Base-by-base conservation (phyloP, 2,888 invertebrate species). In the Brachyptera putata region DNA sequence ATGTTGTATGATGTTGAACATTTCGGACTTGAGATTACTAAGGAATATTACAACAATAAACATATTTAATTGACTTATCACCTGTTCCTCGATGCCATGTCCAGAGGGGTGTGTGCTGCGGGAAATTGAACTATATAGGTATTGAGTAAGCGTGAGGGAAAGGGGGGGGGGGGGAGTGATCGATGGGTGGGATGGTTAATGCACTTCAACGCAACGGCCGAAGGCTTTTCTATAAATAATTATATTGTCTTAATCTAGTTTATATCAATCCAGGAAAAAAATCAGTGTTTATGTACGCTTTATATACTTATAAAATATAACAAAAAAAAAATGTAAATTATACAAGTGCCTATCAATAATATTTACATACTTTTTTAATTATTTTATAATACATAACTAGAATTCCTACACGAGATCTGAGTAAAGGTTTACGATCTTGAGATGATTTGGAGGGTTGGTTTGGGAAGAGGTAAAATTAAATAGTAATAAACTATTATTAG, bases 401-500 rank as follows among this genome's bases (percentile, higher is more conserved):
- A 16, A 53, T 53, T 53, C 53, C 34, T 34, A 16, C 34, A 36
- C 53, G 53, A 21, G 34, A 53, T n/a, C 46, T 46, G 46, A 24
- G n/a, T 46, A n/a, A n/a, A 13, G 11, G 11, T 21, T 18, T 11
- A 43, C 18, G 11, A 43, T 43, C 43, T 30, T 13, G 34, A 53
- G 21, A 21, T 41, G 41, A 41, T 18, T 41, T 16, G 21, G 18
- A 21, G n/a, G 46, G 21, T 16, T 46, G 46, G 22, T 46, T n/a
- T 7, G 22, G 46, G 43, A 4, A 18, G 18, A 18, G 53, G 53
- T 21, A 22, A 37, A 7, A 53, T 34, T 53, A 53, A 53, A 53
- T 53, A 36, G 34, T 53, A 34, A 13, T n/a, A 53, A 53, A 36
- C 34, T 53, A 53, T 53, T 36, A 53, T 53, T 53, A 36, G 25